A percentile compares a stretch with the other conserved stretches of the same genome.
These are phyloP conservation scores for Coboldia fuscipes DNA, from an alignment of 1,140 invertebrate genomes.

Conservation along the genomic window DNA sequence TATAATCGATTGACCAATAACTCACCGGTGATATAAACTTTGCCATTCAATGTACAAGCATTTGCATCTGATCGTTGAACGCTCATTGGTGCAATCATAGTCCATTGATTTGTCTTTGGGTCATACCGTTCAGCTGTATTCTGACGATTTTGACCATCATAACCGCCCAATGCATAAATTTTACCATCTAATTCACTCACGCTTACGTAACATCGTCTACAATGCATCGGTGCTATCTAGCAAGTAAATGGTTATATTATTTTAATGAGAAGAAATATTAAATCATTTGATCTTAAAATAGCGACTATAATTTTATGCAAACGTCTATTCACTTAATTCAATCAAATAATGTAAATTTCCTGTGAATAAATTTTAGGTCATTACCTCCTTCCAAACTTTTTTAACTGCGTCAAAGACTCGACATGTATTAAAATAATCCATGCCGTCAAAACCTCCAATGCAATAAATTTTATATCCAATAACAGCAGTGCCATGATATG, in stretches of 20 bases:
- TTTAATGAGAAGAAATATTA: too few species aligned
- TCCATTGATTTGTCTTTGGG: conserved; percentile 55
- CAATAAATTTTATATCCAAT: conserved; percentile 49
- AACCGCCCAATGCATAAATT: conserved; percentile 74
- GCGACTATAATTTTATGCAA: too few species aligned
- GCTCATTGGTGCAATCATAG: conserved; percentile 59
- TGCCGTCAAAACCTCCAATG: conserved; percentile 55
- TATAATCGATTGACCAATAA: neutral
- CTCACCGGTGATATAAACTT: conserved; percentile 16
- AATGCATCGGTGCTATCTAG: conserved; percentile 35
- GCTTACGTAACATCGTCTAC: conserved; percentile 37
- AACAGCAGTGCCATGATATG: conserved; percentile 54
- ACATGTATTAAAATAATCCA: conserved; percentile 48
- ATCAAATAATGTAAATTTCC: too few species aligned
- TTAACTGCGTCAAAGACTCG: conserved; percentile 41
- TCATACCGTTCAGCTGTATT: conserved; percentile 51
- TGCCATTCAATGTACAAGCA: conserved; percentile 34
- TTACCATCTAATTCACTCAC: conserved; percentile 37
- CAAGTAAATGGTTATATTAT: too few species aligned
- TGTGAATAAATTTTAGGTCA: too few species aligned
- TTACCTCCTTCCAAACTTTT: conserved; percentile 39
- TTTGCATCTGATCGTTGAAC: conserved; percentile 60
- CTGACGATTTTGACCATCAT: conserved; percentile 61
- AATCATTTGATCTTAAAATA: too few species aligned
- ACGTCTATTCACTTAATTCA: too few species aligned